Evolutionary conservation across 2,113 vertebrate genomes (phyloP), one percentile per base, ranked within the genome.

Genomic region (Riparia riparia): DNA sequence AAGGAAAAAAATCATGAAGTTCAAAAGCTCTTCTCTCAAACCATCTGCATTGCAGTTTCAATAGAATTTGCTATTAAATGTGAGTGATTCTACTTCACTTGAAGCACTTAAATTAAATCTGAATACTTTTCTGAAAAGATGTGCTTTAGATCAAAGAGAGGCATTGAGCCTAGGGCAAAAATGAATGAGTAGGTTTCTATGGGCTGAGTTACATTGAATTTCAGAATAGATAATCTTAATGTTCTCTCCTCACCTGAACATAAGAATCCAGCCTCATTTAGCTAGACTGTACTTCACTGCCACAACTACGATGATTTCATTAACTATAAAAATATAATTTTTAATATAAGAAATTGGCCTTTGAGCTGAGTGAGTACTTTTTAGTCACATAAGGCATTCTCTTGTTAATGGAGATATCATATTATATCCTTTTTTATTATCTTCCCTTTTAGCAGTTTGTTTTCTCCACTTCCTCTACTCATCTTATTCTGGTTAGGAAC

Each of bases 41-140:
- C 31, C 83, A 96, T 94, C 91, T 94, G 93, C 54, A 63, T 3
- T 50, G 32, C 78, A 91, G 70, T 85, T 93, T 91, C 84, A 77
- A 39, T 66, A 82, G 81, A 70, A 24, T 37, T 37, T 86, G 54
- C 86, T 87, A 32, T 69, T 91, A 53, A 93, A 47, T 57, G 73
- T 82, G 39, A 54, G 54, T 29, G 58, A 73, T 86, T 90, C 86
- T 85, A 65, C 94, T 72, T 90, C 32, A 50, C 58, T 72, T 70
- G n/a, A 88, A 96, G 71, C 15, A 60, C 63, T 92, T 94, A 90
- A 95, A 76, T 91, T 87, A 85, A 90, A 92, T 90, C 54, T 58
- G 76, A 88, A 94, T 92, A 88, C 50, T 68, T 88, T 94, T 93
- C 79, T 88, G 95, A 83, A 88, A 94, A 72, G 37, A 57, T 66